Percentiles rank a stretch among this genome's conserved stretches.
Evolutionary conservation across 2,888 invertebrate species (phyloP).

Genomic region (Tetragnatha montana): DNA sequence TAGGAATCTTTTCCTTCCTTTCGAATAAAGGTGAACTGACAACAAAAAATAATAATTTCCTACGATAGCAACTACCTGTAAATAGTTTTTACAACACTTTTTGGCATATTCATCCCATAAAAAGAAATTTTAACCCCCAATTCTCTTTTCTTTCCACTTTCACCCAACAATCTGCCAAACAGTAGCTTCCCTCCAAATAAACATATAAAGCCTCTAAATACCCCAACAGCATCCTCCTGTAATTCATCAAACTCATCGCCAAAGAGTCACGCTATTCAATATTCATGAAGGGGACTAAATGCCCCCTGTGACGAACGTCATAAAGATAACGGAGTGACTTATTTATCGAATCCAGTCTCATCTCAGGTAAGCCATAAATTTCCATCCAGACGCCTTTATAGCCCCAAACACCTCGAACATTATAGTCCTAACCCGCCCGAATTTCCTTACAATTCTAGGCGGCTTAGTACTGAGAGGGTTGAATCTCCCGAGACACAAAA

Average conservation of each 20-base stretch:
- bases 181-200: too few relatives aligned
- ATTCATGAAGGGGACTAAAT: neutral
- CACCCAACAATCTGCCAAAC: neutral
- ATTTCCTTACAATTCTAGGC: too few relatives aligned
- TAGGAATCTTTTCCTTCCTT: too few relatives aligned
- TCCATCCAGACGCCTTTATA: slow-evolving; percentile 36
- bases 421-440: too few relatives aligned
- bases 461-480: neutral
- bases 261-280: neutral
- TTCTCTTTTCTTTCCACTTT: neutral
- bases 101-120: too few relatives aligned
- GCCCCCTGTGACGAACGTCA: slow-evolving; percentile 5
- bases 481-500: slow-evolving; percentile 57
- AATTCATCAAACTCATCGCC: neutral
- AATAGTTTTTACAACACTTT: too few relatives aligned
- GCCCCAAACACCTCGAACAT: slow-evolving; percentile 42
- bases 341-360: slow-evolving; percentile 21
- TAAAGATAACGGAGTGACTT: slow-evolving; percentile 11
- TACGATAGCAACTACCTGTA: too few relatives aligned
- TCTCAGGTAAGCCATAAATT: slow-evolving; percentile 31
- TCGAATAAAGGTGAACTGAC: too few relatives aligned
- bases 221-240: neutral
- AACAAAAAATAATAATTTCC: too few relatives aligned
- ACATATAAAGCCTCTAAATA: too few relatives aligned
- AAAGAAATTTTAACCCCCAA: too few relatives aligned